Base-by-base conservation (phyloP, 2,888 invertebrate species). In the Pristionchus arcanus region DNA sequence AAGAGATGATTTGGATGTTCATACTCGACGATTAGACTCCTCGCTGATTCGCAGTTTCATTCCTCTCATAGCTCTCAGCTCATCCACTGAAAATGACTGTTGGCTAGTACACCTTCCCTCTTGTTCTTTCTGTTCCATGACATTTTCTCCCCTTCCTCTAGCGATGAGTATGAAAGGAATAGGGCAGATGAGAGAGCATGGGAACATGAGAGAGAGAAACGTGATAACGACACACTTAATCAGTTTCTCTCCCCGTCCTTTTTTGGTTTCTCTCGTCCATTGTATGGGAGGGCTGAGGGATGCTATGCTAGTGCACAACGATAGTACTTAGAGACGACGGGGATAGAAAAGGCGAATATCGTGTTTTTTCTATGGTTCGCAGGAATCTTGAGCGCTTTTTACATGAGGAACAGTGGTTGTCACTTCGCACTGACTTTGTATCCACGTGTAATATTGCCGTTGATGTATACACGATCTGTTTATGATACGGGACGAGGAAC, bases 141-240 rank as follows among this genome's bases (percentile, higher is more conserved):
- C 63, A 63, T 63, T 63, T 63, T 19, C 59, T 5, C 25, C 25
- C n/a, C 63, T n/a, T 49, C 42, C 13, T 9, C 42, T 49, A 49
- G 11, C 11, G 42, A 25, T 66, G 66, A 66, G n/a, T 66, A 66
- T 66, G 28, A 9, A 49, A 49, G 11, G 42, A 49, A 49, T 49
- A 49, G 42, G 42, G 9, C 42, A 49, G 42, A 55, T 25, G n/a
- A 63, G 63, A 63, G 63, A 63, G 63, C 63, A n/a, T n/a, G 63
- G 63, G 63, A 63, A 63, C 63, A 63, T 7, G 63, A 63, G n/a
- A 63, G 63, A 59, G 59, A 9, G 63, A n/a, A 4, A 21, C n/a
- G 63, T 63, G 63, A 63, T 63, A 63, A 63, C 63, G 63, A 63
- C 63, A 11, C 63, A n/a, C 63, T 63, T n/a, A 63, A 63, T 63